Base-by-base conservation (phyloP, 2,888 invertebrate species). In the Trachelus stipa region DNA sequence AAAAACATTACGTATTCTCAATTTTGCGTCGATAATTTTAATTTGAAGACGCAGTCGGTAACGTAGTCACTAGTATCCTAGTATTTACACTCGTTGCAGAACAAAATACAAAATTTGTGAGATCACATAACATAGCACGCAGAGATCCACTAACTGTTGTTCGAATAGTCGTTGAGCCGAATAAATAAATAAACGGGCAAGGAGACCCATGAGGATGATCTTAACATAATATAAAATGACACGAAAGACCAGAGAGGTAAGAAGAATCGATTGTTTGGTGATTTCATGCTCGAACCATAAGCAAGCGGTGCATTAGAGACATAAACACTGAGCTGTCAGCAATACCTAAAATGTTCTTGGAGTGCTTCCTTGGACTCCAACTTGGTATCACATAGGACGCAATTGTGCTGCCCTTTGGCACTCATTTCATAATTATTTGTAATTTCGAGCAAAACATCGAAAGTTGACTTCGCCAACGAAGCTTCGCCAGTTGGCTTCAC, bases 271-370 rank as follows among this genome's bases (percentile, higher is more conserved):
- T 69, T 6, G 73, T 73, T 77, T 56, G 23, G 40, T 56, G 40
- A 56, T 23, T 56, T 56, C 23, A 56, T 56, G 40, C 6, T 56
- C 31, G 71, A n/a, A 71, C 71, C 30, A 30, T n/a, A 71, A 31
- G 30, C 40, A 56, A 56, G 40, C 23, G 23, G 31, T 35, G 15
- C 33, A 31, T 68, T 40, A 76, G 56, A 68, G 1, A 33, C 73
- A 75, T 34, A 68, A 35, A 75, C 30, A 56, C 34, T 40, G 69
- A n/a, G 31, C n/a, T 31, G 34, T n/a, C 40, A 76, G 71, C 1
- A 71, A 85, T 91, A 94, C 94, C 94, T 93, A 89, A 94, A 94
- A 91, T 94, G 94, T 83, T 93, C 92, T 88, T 94, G 94, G 81
- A 94, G 90, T 76, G 92, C 93, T 88, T 94, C 94, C 88, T 94